phyloP scores from a whole-genome alignment of 2,888 invertebrate genomes.

The Drosophila flavopinicola region DNA sequence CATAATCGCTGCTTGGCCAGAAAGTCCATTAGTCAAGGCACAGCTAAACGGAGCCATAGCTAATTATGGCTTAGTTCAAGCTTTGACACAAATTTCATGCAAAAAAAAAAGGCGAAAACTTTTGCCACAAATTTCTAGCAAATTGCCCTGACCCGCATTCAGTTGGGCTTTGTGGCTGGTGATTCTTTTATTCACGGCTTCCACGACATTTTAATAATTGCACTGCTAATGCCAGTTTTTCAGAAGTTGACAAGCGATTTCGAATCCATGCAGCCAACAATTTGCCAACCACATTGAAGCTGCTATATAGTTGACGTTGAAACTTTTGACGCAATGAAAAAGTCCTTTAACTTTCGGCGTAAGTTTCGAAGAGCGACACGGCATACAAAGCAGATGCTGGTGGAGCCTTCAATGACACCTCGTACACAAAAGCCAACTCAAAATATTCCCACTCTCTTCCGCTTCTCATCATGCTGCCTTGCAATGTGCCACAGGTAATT shows the following conservation, averaged over 20 bases:
- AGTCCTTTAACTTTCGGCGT: constrained; percentile 27
- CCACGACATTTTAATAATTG: constrained; percentile 16
- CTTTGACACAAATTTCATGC: constrained; percentile 49
- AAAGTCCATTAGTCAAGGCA: constrained; percentile 3
- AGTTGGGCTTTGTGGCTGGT: constrained; percentile 5
- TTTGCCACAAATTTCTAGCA: constrained; percentile 11
- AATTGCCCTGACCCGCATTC: constrained; percentile 46
- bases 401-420: too few relatives aligned
- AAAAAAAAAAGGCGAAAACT: too few relatives aligned
- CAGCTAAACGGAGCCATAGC: constrained; percentile 14
- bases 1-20: constrained; percentile 15
- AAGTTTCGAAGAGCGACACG: constrained; percentile 34
- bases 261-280: neutral
- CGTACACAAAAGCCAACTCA: constrained; percentile 11
- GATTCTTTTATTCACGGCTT: constrained; percentile 12
- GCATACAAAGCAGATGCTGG: constrained; percentile 8
- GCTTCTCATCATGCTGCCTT: constrained; percentile 16
- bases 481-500: constrained; percentile 31
- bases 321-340: constrained; percentile 53
- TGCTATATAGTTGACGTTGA: constrained; percentile 27
- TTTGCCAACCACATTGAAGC: constrained; percentile 14
- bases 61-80: constrained; percentile 46
- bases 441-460: constrained; percentile 35
- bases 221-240: constrained; percentile 8
- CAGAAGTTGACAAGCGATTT: constrained; percentile 24